Base-by-base conservation (phyloP, 2,888 invertebrate species). In the Campoletis raptor region DNA sequence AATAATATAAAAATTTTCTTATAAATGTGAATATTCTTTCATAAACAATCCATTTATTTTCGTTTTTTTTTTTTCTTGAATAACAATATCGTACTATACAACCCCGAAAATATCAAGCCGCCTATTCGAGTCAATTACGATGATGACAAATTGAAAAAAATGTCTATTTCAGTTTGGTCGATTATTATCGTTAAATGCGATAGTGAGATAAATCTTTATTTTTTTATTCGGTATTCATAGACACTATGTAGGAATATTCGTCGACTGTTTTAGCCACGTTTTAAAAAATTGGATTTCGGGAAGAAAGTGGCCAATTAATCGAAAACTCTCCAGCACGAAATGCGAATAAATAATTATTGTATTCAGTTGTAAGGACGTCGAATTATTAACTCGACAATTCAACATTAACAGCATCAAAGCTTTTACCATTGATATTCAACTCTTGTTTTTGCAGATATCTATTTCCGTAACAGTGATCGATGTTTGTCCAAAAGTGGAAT, bases 181-280 rank as follows among this genome's bases (percentile, higher is more conserved):
- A 67, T 21, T 40, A 24, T 40, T 15, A 67, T 67, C 37, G n/a
- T 37, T 67, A 40, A 70, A 70, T 24, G 40, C 70, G 70, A 70
- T 45, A 18, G 12, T 70, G 42, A 21, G 9, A 24, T 45, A 24
- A 70, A 48, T 48, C 48, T 48, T 48, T 48, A 3, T 30, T 48
- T 40, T 45, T 24, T n/a, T 30, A 48, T 45, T 8, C 70, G 45
- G 42, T 30, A 70, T 18, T 40, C 15, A 45, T 70, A 42, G 24
- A 21, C n/a, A 15, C 18, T n/a, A 40, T 24, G n/a, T 9, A 18
- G 66, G 9, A 15, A 67, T 45, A 24, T 48, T 70, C 12, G 8
- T 70, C 24, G 15, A 24, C 45, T 48, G n/a, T 48, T 48, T 48
- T 7, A 48, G n/a, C 48, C 48, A 48, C 48, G 18, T 6, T 40